Evolutionary conservation across 1,140 invertebrate genomes (phyloP), one percentile per base, ranked within the genome.

Genomic region (Anastrepha ludens): DNA sequence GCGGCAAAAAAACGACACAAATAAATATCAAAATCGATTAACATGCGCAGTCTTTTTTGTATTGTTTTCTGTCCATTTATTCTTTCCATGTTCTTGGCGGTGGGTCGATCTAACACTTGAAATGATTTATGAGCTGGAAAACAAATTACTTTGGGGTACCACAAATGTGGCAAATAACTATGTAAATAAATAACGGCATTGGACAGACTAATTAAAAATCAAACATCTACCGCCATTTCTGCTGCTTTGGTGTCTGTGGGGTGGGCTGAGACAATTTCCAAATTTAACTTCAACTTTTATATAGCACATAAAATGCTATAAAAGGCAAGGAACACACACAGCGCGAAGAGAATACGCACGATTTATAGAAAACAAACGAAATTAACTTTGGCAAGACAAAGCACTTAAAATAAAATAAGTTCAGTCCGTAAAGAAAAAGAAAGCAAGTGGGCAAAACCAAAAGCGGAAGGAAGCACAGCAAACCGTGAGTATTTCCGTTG

Each of bases 121-220:
- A 86, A 86, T 86, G 85, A 86, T 86, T 86, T 62, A 86, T 86
- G 39, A 55, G 85, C 50, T 62, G 85, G 85, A 86, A 86, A 86
- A 59, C 50, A 86, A 86, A 86, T 86, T 86, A 86, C 50, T 60
- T 62, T 17, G n/a, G 8, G 59, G 81, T 41, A 85, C n/a, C 50
- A 29, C 47, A 29, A 60, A 62, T 86, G 85, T 58, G 85, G 85
- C 85, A 47, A 81, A 81, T 81, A 81, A 81, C 74, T 20, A 47
- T 13, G 17, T 64, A 39, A 55, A 55, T 50, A 81, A 81, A 81
- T 81, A 81, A 81, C 47, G 74, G n/a, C 20, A 81, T 81, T 81
- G 47, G 74, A 29, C 74, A 8, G 47, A 20, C 6, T 8, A 20
- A n/a, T 0, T 7, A 58, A 13, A 81, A 81, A 81, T 81, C 74